Evolutionary conservation across 2,797 vertebrate species (phyloP).

Genomic region (Centroberyx gerrardi): DNA sequence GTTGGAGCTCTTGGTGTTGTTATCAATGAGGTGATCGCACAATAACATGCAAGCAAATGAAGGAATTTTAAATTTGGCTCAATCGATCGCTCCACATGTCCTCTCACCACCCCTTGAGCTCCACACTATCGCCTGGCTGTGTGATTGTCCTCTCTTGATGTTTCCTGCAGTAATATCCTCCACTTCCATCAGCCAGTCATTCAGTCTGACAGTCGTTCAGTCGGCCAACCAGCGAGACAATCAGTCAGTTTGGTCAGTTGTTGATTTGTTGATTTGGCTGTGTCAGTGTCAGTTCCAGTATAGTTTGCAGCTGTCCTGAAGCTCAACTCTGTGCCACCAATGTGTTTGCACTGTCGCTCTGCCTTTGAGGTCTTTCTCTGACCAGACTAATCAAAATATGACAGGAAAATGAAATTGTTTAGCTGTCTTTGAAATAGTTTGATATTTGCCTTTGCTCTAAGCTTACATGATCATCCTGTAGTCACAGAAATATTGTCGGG

Average conservation of each 20-base stretch:
- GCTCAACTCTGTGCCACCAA: no score
- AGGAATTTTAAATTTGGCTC: slow-evolving; percentile 55
- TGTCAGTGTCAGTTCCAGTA: neutral
- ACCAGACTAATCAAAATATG: no score
- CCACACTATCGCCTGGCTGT: slow-evolving; percentile 38
- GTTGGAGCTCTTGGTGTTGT: slow-evolving; percentile 6
- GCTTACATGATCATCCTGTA: no score
- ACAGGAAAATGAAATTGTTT: no score
- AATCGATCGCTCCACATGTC: slow-evolving; percentile 52
- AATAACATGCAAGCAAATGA: slow-evolving; percentile 35
- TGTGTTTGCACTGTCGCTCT: no score
- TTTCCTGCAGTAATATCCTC: slow-evolving; percentile 18
- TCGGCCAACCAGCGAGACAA: slow-evolving; percentile 11
- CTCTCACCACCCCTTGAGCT: slow-evolving; percentile 23
- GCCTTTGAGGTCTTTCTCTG: no score
- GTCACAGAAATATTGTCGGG: no score
- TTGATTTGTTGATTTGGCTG: slow-evolving; percentile 10
- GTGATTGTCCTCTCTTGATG: slow-evolving; percentile 54
- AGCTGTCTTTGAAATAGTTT: no score
- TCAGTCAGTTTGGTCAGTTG: slow-evolving; percentile 1
- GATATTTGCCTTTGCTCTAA: no score
- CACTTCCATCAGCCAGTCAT: slow-evolving; percentile 44
- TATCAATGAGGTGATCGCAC: slow-evolving; percentile 11
- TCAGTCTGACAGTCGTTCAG: slow-evolving; percentile 35
- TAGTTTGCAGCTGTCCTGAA: no score